Percentiles rank a stretch among this genome's conserved stretches.
Evolutionary conservation across 2,113 vertebrate species (phyloP).

Genomic region (Ciconia stormi): DNA sequence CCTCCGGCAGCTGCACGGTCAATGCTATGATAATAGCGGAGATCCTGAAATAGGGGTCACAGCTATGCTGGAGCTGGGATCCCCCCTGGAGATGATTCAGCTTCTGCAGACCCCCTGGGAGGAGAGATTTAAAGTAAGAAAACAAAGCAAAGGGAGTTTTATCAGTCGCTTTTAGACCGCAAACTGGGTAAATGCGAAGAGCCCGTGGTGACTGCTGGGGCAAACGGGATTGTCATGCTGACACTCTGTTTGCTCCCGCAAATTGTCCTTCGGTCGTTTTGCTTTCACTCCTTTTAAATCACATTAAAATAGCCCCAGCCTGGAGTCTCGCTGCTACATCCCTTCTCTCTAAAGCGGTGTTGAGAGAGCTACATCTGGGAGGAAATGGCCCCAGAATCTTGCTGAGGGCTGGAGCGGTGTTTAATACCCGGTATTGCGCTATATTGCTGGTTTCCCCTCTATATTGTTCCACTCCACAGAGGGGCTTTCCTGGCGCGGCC

Average conservation of each 20-base stretch:
- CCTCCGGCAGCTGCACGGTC: slow-evolving; percentile 81
- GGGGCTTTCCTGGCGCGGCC: neutral
- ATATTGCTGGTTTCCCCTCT: neutral
- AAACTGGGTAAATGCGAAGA: slow-evolving; percentile 2
- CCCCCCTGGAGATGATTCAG: slow-evolving; percentile 92
- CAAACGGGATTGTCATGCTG: neutral
- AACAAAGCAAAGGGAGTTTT: slow-evolving; percentile 6
- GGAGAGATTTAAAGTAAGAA: slow-evolving; percentile 90
- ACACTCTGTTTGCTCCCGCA: neutral
- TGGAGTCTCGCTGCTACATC: neutral
- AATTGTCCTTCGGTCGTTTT: neutral
- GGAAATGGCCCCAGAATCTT: neutral
- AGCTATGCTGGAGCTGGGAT: slow-evolving; percentile 87
- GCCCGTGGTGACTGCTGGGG: neutral
- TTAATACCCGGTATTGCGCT: neutral
- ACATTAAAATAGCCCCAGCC: neutral
- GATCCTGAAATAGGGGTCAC: slow-evolving; percentile 74
- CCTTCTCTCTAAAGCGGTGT: neutral
- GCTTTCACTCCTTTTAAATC: neutral
- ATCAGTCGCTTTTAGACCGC: slow-evolving; percentile 22
- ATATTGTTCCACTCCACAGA: accelerated
- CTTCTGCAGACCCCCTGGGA: slow-evolving; percentile 94
- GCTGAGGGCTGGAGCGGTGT: neutral
- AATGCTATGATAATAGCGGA: slow-evolving; percentile 75
- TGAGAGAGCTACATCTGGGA: neutral